Percentiles rank a stretch among this genome's conserved stretches.
phyloP scores from a whole-genome alignment of 2,888 invertebrate species.

The Volucella bombylans region DNA sequence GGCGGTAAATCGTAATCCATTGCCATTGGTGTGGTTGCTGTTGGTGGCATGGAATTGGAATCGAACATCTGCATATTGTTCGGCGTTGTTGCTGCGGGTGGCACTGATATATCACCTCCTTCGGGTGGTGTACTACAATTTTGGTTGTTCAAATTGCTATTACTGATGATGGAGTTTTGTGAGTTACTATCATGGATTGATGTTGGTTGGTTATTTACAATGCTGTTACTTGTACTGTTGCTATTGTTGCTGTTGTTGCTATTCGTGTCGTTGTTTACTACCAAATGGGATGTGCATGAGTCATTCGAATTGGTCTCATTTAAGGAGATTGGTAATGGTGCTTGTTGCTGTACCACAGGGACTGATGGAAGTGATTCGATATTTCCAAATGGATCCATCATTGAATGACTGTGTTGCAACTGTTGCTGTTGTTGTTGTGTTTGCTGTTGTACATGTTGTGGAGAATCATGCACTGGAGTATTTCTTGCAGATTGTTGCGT shows the following conservation, averaged over 20 bases:
- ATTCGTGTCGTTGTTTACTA: constrained; percentile 77
- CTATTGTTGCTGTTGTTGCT: constrained; percentile 81
- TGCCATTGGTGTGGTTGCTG: constrained; percentile 73
- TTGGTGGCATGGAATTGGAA: constrained; percentile 79
- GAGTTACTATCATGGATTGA: constrained; percentile 82
- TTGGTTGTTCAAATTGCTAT: constrained; percentile 66
- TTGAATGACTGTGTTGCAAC: constrained; percentile 56
- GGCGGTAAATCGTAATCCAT: constrained; percentile 70
- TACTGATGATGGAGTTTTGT: constrained; percentile 81
- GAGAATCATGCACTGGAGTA: constrained; percentile 78
- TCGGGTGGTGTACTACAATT: constrained; percentile 69
- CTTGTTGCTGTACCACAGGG: constrained; percentile 53
- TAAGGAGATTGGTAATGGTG: constrained; percentile 77
- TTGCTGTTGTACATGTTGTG: constrained; percentile 80
- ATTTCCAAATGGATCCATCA: constrained; percentile 65
- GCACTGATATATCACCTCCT: constrained; percentile 43
- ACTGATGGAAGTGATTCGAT: constrained; percentile 60
- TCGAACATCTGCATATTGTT: constrained; percentile 76
- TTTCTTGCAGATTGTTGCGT: constrained; percentile 76
- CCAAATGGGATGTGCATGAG: constrained; percentile 79
- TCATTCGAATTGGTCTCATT: constrained; percentile 82
- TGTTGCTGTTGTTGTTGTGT: constrained; percentile 78
- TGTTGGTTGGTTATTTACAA: constrained; percentile 82
- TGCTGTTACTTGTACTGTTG: constrained; percentile 81
- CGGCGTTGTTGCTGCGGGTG: constrained; percentile 55